Base-by-base conservation (phyloP, 2,888 invertebrate genomes). In the Leptopterna dolabrata region DNA sequence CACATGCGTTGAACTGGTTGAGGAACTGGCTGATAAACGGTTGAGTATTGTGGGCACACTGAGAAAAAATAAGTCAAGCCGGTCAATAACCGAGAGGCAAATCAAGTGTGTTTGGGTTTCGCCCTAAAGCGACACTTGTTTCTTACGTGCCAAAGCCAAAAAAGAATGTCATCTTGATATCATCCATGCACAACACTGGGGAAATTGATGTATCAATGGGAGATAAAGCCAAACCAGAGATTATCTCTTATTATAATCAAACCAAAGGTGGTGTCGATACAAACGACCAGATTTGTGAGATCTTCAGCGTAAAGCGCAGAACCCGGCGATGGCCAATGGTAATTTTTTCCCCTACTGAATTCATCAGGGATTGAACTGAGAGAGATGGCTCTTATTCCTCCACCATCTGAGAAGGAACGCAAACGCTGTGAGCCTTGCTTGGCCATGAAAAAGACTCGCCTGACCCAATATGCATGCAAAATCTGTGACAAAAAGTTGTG, bases 1-100 rank as follows among this genome's bases (percentile, higher is more conserved):
- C 89, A 88, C 90, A 43, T 90, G 90, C 11, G 89, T 91, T 24
- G 89, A 90, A 80, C 76, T 90, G 86, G 90, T 89, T 76, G 88
- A 90, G 29, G 82, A 89, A 81, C 71, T 87, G 63, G 71, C 19
- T 19, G 71, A 36, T 24, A 63, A 55, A n/a, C 16, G 55, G n/a
- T 19, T 55, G 2, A 55, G 55, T n/a, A 19, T 4, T 7, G 55
- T 55, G 16, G 55, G 55, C 7, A 55, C 55, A 7, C 19, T 55
- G n/a, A 55, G 7, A n/a, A 55, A 55, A 55, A 55, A 55, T 4
- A 55, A 55, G n/a, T 55, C 55, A 55, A 55, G 55, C 16, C 14
- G 7, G 19, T 7, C 6, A 16, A 14, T 7, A 7, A 55, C n/a
- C n/a, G 55, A n/a, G 55, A 55, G 19, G 55, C 7, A 55, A 16